A percentile compares a stretch with the other conserved stretches of the same genome.
Evolutionary conservation across 2,888 invertebrate genomes (phyloP).

Genomic region (Lasioglossum marginatum): DNA sequence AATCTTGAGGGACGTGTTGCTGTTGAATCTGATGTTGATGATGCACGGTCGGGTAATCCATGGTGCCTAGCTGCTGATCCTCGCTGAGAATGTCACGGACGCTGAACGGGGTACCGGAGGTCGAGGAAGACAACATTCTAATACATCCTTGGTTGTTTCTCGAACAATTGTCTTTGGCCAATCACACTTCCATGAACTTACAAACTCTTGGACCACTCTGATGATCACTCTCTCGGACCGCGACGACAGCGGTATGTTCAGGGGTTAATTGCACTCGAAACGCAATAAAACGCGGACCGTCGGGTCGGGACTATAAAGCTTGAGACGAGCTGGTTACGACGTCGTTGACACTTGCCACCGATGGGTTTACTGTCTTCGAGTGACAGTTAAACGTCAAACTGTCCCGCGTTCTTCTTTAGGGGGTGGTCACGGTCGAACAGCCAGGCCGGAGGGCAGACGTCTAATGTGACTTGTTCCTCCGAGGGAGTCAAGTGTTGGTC

Average conservation of each 20-base stretch:
- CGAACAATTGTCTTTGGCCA: background rate
- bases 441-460: slow-evolving; percentile 82
- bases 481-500: slow-evolving; percentile 82
- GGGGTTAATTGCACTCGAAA: slow-evolving; percentile 33
- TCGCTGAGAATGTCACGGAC: slow-evolving; percentile 83
- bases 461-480: slow-evolving; percentile 81
- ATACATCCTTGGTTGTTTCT: slow-evolving; percentile 65
- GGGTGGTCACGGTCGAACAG: slow-evolving; percentile 76
- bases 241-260: background rate
- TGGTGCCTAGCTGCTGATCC: slow-evolving; percentile 78
- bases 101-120: slow-evolving; percentile 81
- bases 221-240: background rate
- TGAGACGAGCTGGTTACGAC: slow-evolving; percentile 1
- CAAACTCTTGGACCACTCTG: no score
- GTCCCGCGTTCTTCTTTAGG: slow-evolving; percentile 17
- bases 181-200: background rate
- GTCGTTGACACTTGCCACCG: slow-evolving; percentile 24
- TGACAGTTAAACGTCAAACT: slow-evolving; percentile 34
- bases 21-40: slow-evolving; percentile 73
- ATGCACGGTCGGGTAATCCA: slow-evolving; percentile 79
- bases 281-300: slow-evolving; percentile 26
- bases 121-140: slow-evolving; percentile 81
- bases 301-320: background rate
- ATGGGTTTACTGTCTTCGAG: slow-evolving; percentile 13
- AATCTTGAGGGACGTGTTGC: slow-evolving; percentile 77